Percentiles rank a stretch among this genome's conserved stretches.
phyloP scores from a whole-genome alignment of 1,140 invertebrate genomes.

The Periplaneta americana region DNA sequence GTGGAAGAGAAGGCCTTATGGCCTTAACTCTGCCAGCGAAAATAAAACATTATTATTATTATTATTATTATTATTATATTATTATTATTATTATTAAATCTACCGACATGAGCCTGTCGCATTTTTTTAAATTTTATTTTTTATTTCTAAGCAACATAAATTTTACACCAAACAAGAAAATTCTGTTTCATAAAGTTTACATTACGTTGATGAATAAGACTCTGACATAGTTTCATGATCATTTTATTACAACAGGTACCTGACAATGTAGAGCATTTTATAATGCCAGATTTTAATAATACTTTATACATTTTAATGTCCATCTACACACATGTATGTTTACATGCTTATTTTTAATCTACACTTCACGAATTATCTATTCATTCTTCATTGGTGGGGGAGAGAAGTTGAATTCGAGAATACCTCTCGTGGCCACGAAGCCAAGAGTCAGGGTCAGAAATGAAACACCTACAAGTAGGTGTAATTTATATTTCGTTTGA shows the following conservation, averaged over 20 bases:
- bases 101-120: too few relatives aligned
- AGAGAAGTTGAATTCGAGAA: background rate
- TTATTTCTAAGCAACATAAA: too few relatives aligned
- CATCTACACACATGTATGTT: background rate
- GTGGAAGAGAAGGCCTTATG: too few relatives aligned
- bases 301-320: background rate
- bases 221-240: too few relatives aligned
- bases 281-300: background rate
- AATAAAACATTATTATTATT: too few relatives aligned
- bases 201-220: too few relatives aligned
- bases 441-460: background rate
- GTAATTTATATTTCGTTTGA: constrained; percentile 60
- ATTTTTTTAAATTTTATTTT: too few relatives aligned
- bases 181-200: too few relatives aligned
- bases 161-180: too few relatives aligned
- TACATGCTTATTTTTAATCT: background rate
- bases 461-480: constrained; percentile 52
- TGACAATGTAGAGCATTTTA: background rate
- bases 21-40: too few relatives aligned
- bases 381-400: background rate
- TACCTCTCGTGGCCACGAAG: background rate
- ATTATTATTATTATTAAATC: too few relatives aligned
- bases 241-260: background rate
- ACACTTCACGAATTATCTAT: background rate
- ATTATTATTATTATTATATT: too few relatives aligned